Base-by-base conservation (phyloP, 2,113 vertebrate genomes). In the Cathartes aura region DNA sequence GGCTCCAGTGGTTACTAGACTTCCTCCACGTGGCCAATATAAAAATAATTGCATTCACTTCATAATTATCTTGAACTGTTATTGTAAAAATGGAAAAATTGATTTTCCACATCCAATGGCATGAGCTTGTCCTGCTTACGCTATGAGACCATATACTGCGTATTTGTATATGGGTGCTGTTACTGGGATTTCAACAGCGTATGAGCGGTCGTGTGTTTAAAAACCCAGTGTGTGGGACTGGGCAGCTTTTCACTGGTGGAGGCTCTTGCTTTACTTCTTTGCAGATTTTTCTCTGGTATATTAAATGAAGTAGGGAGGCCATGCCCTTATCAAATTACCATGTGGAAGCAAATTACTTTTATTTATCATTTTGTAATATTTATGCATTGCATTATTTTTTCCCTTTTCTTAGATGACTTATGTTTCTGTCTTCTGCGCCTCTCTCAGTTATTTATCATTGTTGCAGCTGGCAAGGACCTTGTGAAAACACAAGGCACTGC, bases 181-280 rank as follows among this genome's bases (percentile, higher is more conserved):
- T 32, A 29, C 43, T 63, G 53, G 36, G 30, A 52, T 52, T 63
- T 56, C 36, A 47, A 19, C 16, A 53, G 47, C 5, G 6, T 27
- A 15, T 6, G 22, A 60, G 26, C 11, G 15, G 15, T 32, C 1
- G 0, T 5, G 21, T 36, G 17, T 56, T 82, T 48, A 59, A 56
- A 68, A 73, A 21, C 7, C 16, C 48, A 15, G 0, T 0, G 4
- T 3, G 12, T 20, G 56, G 14, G 11, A 8, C 11, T 3, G 50
- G 30, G 18, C 15, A 30, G 21, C 5, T 84, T 78, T 62, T 42
- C 8, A 14, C 21, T 20, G 19, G 5, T 5, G 8, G n/a, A 60
- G 5, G 29, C 29, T 95, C 43, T 38, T 16, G 6, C 14, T 81
- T 79, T 12, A 67, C 29, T 68, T 8, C 29, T 64, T 14, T 45